Evolutionary conservation across 1,140 invertebrate species (phyloP).

Genomic region (Elysia chlorotica): DNA sequence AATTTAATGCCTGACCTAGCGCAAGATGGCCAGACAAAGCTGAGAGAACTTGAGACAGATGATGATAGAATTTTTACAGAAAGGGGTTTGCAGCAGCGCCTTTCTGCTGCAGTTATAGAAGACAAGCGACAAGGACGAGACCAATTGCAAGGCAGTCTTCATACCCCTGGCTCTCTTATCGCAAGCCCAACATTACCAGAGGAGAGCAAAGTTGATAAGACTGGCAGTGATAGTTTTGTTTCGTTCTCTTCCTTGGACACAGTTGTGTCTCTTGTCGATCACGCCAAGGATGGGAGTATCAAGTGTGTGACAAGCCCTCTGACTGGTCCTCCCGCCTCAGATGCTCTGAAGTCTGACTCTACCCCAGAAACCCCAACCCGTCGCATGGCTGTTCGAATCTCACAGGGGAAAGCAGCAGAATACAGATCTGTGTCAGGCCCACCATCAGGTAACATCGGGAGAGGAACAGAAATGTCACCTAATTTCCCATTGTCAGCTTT

Average conservation of each 20-base stretch:
- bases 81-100: neutral
- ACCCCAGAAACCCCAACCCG: slow-evolving; percentile 3
- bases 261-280: neutral
- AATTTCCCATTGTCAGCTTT: neutral
- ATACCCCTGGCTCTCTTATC: too few species aligned
- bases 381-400: neutral
- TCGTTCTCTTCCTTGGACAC: slow-evolving; percentile 17
- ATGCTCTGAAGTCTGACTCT: neutral
- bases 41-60: neutral
- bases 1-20: neutral
- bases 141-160: too few species aligned
- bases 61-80: neutral
- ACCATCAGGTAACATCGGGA: neutral
- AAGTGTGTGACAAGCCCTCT: neutral
- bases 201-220: neutral
- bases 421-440: neutral
- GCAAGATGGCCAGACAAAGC: too few species aligned
- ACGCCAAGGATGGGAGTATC: neutral
- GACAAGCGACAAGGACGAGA: too few species aligned
- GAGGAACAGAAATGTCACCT: too few species aligned
- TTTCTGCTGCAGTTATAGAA: too few species aligned
- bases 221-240: slow-evolving; percentile 7
- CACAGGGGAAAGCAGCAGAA: neutral
- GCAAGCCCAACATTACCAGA: neutral
- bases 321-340: neutral